phyloP scores from a whole-genome alignment of 2,888 invertebrate genomes.

The Tetragnatha montana region DNA sequence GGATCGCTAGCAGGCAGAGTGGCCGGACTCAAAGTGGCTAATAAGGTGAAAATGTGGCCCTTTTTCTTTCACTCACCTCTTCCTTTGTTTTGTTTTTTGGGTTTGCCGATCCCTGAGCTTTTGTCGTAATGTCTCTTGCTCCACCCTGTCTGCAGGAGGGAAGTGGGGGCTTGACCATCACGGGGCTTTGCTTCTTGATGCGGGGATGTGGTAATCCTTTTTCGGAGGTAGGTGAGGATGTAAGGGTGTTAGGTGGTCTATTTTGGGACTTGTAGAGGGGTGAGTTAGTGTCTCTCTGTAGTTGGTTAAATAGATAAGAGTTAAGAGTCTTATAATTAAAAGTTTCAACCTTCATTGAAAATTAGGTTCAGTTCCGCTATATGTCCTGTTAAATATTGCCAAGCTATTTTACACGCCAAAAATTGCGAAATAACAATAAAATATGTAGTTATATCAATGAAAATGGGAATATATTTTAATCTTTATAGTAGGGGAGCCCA shows the following conservation, averaged over 20 bases:
- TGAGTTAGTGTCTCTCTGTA: background rate
- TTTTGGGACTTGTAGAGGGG: too few species aligned
- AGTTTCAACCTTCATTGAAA: background rate
- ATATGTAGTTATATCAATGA: too few species aligned
- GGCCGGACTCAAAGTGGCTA: conserved; percentile 53
- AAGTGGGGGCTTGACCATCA: conserved; percentile 14
- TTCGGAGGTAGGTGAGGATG: background rate
- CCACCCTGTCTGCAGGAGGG: background rate
- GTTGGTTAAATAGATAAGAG: background rate
- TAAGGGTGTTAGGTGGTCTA: background rate
- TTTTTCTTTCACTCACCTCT: conserved; percentile 38
- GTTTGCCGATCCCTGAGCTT: conserved; percentile 22
- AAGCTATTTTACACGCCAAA: too few species aligned
- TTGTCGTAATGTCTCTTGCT: conserved; percentile 20
- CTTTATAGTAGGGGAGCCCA: too few species aligned
- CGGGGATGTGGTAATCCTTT: background rate
- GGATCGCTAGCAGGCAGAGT: conserved; percentile 62
- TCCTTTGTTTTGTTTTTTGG: conserved; percentile 10
- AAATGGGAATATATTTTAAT: too few species aligned
- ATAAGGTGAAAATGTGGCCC: conserved; percentile 65
- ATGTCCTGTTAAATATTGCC: too few species aligned
- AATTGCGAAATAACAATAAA: too few species aligned
- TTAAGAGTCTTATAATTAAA: background rate
- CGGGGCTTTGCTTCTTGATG: background rate
- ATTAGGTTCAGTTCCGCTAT: too few species aligned